phyloP scores from a whole-genome alignment of 2,888 invertebrate genomes.

The Hedya salicella region DNA sequence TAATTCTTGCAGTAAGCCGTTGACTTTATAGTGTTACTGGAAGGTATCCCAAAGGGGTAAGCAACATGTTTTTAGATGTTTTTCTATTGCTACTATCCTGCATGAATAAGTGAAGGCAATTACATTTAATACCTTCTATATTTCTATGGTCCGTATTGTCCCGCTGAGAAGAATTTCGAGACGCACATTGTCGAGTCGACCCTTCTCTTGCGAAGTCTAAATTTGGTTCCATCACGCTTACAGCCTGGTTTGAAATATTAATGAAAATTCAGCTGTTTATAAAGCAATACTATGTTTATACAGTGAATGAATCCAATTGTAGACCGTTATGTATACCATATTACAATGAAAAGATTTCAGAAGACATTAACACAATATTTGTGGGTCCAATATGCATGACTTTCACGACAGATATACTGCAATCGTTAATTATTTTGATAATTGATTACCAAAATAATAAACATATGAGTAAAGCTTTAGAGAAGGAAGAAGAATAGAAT shows the following conservation, averaged over 20 bases:
- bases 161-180: slow-evolving; percentile 46
- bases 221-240: slow-evolving; percentile 4
- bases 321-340: no score
- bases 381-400: no score
- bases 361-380: no score
- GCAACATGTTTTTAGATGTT: slow-evolving; percentile 22
- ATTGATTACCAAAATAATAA: no score
- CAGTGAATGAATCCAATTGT: no score
- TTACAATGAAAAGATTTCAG: no score
- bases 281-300: no score
- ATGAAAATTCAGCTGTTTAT: neutral
- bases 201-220: slow-evolving; percentile 5
- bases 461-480: no score
- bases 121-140: slow-evolving; percentile 52
- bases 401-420: no score
- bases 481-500: no score
- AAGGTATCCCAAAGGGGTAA: slow-evolving; percentile 26
- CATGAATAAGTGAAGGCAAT: slow-evolving; percentile 57
- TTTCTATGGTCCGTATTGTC: slow-evolving; percentile 45
- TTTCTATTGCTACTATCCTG: slow-evolving; percentile 43
- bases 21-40: neutral
- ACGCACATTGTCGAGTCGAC: slow-evolving; percentile 3
- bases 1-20: neutral
- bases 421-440: no score
- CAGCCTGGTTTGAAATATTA: slow-evolving; percentile 4